Percentiles rank a stretch among this genome's conserved stretches.
These are phyloP conservation scores for Pocillopora meandrina DNA, from an alignment of 92 coral and sea anemone species.

Conservation along the genomic window DNA sequence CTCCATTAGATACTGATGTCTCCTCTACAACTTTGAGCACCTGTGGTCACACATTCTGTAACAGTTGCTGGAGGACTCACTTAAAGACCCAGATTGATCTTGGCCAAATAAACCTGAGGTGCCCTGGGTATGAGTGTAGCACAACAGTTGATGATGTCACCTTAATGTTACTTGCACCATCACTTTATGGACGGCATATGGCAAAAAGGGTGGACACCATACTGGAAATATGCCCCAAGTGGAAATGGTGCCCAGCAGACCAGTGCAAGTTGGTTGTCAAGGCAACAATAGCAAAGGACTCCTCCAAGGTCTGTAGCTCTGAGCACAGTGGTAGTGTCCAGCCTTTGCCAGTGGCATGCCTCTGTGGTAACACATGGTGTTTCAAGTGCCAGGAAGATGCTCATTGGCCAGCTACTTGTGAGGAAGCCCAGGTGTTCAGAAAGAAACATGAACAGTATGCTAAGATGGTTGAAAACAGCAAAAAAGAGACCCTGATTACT, in stretches of 20 bases:
- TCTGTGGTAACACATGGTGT: conserved; percentile 75
- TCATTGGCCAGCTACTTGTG: conserved; percentile 87
- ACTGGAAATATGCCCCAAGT: conserved; percentile 47
- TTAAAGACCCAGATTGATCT: conserved; percentile 51
- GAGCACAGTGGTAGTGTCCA: background rate
- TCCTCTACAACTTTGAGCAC: conserved; percentile 21
- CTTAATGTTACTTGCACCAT: conserved; percentile 61
- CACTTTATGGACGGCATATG: conserved; percentile 27
- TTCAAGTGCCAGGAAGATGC: conserved; percentile 73
- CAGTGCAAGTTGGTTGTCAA: conserved; percentile 51
- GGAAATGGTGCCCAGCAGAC: conserved; percentile 73
- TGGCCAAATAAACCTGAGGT: conserved; percentile 56
- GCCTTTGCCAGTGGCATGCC: conserved; percentile 69
- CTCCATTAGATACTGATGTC: background rate
- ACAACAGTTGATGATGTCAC: conserved; percentile 57
- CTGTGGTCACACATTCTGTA: conserved; percentile 71
- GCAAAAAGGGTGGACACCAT: conserved; percentile 22
- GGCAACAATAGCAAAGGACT: conserved; percentile 3
- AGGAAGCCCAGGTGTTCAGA: conserved; percentile 61
- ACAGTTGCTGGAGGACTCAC: conserved; percentile 72
- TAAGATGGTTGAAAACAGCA: conserved; percentile 36
- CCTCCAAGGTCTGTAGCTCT: background rate
- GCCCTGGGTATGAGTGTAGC: conserved; percentile 70
- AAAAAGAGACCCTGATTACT: conserved; percentile 25
- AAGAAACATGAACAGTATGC: conserved; percentile 50